A percentile compares a stretch with the other conserved stretches of the same genome.
These are phyloP conservation scores for Narcine bancroftii DNA, from an alignment of 2,113 vertebrate species.

Conservation along the genomic window DNA sequence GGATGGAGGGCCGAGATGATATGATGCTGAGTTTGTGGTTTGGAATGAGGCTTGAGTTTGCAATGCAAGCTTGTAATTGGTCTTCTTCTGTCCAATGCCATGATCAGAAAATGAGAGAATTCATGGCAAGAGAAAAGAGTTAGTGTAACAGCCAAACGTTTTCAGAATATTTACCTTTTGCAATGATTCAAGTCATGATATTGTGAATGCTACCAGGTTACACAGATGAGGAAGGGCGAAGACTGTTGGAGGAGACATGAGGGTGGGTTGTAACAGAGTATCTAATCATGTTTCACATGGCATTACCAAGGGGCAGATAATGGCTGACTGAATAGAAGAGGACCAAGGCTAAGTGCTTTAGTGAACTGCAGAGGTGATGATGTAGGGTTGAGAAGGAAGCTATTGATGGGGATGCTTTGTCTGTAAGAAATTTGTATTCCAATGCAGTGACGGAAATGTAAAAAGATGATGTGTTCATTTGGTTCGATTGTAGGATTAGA, in stretches of 20 bases:
- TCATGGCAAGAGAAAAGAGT: not conserved
- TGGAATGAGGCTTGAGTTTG: too few species aligned
- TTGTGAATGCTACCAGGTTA: not conserved
- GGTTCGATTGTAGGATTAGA: not conserved
- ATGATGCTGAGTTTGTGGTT: not conserved
- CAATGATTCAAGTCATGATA: not conserved
- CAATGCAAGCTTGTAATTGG: too few species aligned
- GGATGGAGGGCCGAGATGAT: not conserved
- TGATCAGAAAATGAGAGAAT: not conserved
- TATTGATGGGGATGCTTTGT: not conserved
- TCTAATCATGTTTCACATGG: not conserved
- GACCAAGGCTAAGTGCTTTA: not conserved
- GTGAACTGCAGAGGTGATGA: not conserved
- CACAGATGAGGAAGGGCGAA: not conserved
- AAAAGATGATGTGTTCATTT: slow-evolving; percentile 9
- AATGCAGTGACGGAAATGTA: not conserved
- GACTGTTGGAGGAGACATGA: not conserved
- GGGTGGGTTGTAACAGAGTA: not conserved
- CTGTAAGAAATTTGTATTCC: not conserved
- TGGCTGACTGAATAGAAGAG: too few species aligned
- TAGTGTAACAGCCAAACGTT: not conserved
- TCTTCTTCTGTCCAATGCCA: not conserved
- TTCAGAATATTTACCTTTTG: not conserved
- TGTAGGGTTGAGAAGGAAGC: not conserved
- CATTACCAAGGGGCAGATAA: not conserved